Base-by-base conservation (phyloP, 2,797 vertebrate species). In the Sebastes nivosus region DNA sequence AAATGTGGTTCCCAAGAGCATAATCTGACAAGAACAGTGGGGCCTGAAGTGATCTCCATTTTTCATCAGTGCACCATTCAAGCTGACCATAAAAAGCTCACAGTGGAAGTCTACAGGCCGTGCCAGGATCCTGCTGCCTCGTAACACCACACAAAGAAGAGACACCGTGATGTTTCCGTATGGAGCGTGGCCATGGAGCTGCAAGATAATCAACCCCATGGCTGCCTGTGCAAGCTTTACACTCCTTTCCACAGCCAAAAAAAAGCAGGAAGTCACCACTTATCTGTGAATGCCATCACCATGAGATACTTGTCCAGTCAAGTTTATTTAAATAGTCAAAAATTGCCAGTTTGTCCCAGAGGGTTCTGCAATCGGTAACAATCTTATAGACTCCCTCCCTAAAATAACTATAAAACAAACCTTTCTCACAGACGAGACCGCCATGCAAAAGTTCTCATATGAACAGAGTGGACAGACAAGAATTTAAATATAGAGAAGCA, bases 41-140 rank as follows among this genome's bases (percentile, higher is more conserved):
- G 89, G 79, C 72, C 71, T 75, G 55, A 88, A 90, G 90, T 85
- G 89, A 89, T 88, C 84, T 89, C 87, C 82, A 89, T 88, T 94
- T 92, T 91, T 93, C 91, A 94, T 94, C 90, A 94, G 89, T 29
- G 77, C 78, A 57, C 87, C 72, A 93, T 94, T 93, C 89, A 93
- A 71, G 71, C 83, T 83, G 82, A 88, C 87, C 87, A 81, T 80
- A 87, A 83, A 93, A 85, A 70, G 87, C 82, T 87, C 93, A 76
- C 91, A 90, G 89, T 86, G 75, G 87, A 88, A 87, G 87, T 80
- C 87, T 60, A 4, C 38, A 66, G 72, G 60, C 82, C 34, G 57
- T 83, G 88, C 90, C 93, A 90, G 87, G 75, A 86, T 78, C 89
- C 85, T 59, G 89, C 87, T 61, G 80, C 85, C 66, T 86, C 42